These are phyloP conservation scores for Reinhardtius hippoglossoides DNA, from an alignment of 2,113 vertebrate species.

Conservation along the genomic window DNA sequence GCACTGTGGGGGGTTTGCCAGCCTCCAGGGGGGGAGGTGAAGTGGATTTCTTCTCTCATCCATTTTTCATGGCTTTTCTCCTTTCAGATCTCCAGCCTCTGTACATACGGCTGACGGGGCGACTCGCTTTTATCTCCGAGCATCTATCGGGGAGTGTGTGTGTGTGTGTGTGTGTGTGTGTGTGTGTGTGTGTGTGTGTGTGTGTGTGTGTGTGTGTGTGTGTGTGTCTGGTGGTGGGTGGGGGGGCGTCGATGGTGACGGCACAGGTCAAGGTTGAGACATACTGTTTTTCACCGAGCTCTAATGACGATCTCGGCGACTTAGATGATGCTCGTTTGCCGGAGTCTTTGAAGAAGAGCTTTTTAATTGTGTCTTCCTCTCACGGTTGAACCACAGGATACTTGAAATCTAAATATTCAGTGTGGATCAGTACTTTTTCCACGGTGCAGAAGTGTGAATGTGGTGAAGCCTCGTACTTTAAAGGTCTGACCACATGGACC, in stretches of 20 bases:
- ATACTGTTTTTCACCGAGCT: slow-evolving; percentile 50
- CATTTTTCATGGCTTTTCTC: slow-evolving; percentile 84
- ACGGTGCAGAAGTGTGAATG: slow-evolving; percentile 11
- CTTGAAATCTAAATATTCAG: slow-evolving; percentile 29
- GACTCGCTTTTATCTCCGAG: slow-evolving; percentile 81
- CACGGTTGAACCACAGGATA: slow-evolving; percentile 20
- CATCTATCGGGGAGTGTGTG: slow-evolving; percentile 68
- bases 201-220: slow-evolving; percentile 35
- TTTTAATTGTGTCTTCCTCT: slow-evolving; percentile 21
- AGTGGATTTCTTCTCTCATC: slow-evolving; percentile 82
- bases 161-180: slow-evolving; percentile 44
- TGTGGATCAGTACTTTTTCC: slow-evolving; percentile 2
- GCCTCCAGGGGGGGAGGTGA: slow-evolving; percentile 75
- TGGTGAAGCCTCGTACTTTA: slow-evolving; percentile 1
- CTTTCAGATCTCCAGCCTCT: slow-evolving; percentile 76
- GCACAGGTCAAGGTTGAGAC: slow-evolving; percentile 62
- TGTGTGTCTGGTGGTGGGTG: neutral
- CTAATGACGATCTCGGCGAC: slow-evolving; percentile 34
- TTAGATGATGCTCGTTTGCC: slow-evolving; percentile 32
- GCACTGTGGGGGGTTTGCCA: slow-evolving; percentile 74
- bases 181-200: slow-evolving; percentile 17
- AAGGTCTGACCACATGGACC: slow-evolving; percentile 8
- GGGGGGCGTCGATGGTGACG: slow-evolving; percentile 8
- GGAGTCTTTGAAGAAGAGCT: slow-evolving; percentile 16
- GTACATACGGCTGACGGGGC: slow-evolving; percentile 74